Conservation (phyloP, 1,140 invertebrate genomes). For the Diploscapter pachys region DNA sequence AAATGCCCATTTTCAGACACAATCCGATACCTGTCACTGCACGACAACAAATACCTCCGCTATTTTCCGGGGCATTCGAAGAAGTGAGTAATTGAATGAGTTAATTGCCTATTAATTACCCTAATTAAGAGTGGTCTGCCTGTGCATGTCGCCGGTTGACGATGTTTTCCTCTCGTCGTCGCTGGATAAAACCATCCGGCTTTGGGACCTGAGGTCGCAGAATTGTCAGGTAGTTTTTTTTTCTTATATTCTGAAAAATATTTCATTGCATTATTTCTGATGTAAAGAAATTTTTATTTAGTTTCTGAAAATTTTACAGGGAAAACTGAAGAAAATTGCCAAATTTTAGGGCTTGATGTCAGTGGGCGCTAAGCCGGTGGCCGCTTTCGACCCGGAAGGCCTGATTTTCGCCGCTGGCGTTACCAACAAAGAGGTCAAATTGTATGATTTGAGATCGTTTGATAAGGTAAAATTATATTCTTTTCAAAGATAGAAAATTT, state of each 20-base stretch:
- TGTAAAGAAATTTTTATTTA: neutral
- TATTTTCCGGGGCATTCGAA: constrained; percentile 86
- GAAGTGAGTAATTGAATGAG: constrained; percentile 67
- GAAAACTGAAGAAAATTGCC: neutral
- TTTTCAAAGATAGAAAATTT: neutral
- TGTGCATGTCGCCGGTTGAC: constrained; percentile 94
- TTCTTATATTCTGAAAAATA: constrained; percentile 17
- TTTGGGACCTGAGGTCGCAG: constrained; percentile 93
- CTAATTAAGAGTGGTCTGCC: constrained; percentile 75
- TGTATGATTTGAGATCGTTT: constrained; percentile 90
- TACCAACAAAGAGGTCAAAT: constrained; percentile 90
- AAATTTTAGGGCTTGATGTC: constrained; percentile 83
- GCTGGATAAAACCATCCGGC: constrained; percentile 86
- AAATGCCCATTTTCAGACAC: constrained; percentile 70
- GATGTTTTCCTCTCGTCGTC: constrained; percentile 98
- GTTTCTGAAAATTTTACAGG: constrained; percentile 11
- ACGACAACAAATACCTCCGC: constrained; percentile 97
- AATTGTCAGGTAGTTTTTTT: constrained; percentile 72
- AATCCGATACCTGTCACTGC: constrained; percentile 89
- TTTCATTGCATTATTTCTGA: no score
- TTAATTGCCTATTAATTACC: no score
- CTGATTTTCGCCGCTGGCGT: constrained; percentile 95
- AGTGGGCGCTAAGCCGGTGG: constrained; percentile 84
- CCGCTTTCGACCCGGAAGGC: constrained; percentile 95
- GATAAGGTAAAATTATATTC: constrained; percentile 71